These are phyloP conservation scores for Geotrupes spiniger DNA, from an alignment of 2,888 invertebrate genomes.

Conservation along the genomic window DNA sequence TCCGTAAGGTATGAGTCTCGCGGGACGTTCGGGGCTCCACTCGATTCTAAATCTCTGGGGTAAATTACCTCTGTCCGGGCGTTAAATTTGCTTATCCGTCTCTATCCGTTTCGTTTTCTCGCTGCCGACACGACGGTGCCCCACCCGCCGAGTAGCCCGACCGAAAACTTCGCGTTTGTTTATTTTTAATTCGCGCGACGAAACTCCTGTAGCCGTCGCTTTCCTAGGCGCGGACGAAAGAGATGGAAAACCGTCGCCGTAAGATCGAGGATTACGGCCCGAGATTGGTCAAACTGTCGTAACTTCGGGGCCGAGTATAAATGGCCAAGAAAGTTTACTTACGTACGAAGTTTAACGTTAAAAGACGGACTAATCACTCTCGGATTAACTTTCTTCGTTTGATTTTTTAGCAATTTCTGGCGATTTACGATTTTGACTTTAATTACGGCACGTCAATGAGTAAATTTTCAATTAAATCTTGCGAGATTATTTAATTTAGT, in stretches of 20 bases:
- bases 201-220: neutral
- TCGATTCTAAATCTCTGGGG: conserved; percentile 24
- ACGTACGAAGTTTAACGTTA: conserved; percentile 38
- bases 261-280: conserved; percentile 3
- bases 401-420: conserved; percentile 18
- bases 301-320: conserved; percentile 35
- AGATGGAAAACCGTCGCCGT: neutral
- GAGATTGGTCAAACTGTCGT: conserved; percentile 41
- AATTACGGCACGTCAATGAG: too few relatives aligned
- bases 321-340: conserved; percentile 39
- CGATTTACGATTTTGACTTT: too few relatives aligned
- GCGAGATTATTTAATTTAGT: too few relatives aligned
- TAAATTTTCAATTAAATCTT: too few relatives aligned
- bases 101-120: conserved; percentile 18
- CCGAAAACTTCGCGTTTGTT: too few relatives aligned
- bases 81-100: conserved; percentile 37
- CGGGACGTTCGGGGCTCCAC: too few relatives aligned
- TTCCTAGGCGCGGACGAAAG: neutral
- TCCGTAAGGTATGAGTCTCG: too few relatives aligned
- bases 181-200: too few relatives aligned
- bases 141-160: neutral
- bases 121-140: neutral
- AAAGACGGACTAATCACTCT: conserved; percentile 39
- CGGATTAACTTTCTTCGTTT: conserved; percentile 36
- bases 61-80: conserved; percentile 41